Percentiles rank a stretch among this genome's conserved stretches.
Evolutionary conservation across 2,888 invertebrate species (phyloP).

Genomic region (Pinctada fucata): DNA sequence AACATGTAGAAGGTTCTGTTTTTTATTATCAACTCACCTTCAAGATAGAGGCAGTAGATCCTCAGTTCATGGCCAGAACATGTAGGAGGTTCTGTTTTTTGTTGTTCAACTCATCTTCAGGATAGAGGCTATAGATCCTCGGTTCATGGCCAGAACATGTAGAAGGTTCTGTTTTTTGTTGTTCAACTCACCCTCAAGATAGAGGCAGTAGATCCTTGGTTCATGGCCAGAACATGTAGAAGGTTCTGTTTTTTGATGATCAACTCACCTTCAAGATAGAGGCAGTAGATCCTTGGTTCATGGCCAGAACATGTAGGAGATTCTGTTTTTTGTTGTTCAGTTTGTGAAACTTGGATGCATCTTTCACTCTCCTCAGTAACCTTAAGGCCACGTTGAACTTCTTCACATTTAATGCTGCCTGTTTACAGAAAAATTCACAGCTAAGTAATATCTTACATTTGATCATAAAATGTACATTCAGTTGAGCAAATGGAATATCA

Average conservation of each 20-base stretch:
- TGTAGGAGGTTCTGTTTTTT: slow-evolving; percentile 76
- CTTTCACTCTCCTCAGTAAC: slow-evolving; percentile 73
- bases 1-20: too few relatives aligned
- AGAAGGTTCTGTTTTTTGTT: slow-evolving; percentile 75
- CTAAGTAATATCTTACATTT: too few relatives aligned
- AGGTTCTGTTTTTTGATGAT: too few relatives aligned
- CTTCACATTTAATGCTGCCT: slow-evolving; percentile 77
- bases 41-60: slow-evolving; percentile 16
- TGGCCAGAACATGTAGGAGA: slow-evolving; percentile 76
- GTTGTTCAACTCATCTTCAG: slow-evolving; percentile 62
- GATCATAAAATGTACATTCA: too few relatives aligned
- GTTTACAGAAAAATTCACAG: slow-evolving; percentile 37
- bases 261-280: slow-evolving; percentile 55
- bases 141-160: slow-evolving; percentile 76
- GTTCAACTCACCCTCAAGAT: too few relatives aligned
- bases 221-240: too few relatives aligned
- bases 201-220: too few relatives aligned
- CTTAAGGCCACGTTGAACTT: slow-evolving; percentile 77
- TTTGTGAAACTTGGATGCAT: slow-evolving; percentile 44
- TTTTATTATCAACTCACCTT: slow-evolving; percentile 52
- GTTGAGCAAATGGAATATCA: too few relatives aligned
- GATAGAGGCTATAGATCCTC: too few relatives aligned
- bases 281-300: background rate
- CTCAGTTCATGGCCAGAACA: slow-evolving; percentile 63
- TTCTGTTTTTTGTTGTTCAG: slow-evolving; percentile 72